These are phyloP conservation scores for Capreolus pygargus DNA, from an alignment of 2,113 vertebrate species.

Conservation along the genomic window DNA sequence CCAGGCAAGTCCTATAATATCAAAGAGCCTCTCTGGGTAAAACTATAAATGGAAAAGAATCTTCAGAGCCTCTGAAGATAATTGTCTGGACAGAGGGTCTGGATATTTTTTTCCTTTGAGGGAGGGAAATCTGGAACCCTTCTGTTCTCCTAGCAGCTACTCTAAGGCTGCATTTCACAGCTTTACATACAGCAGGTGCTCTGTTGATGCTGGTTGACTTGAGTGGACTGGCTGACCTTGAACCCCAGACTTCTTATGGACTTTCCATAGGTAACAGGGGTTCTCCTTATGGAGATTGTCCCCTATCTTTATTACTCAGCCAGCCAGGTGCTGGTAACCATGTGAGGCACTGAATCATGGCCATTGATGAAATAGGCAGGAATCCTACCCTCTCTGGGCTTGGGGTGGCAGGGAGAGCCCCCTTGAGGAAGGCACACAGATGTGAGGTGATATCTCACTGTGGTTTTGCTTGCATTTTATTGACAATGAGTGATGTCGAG, in stretches of 20 bases:
- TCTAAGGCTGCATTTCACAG: neutral
- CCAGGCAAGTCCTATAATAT: neutral
- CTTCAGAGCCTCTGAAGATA: neutral
- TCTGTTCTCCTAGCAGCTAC: neutral
- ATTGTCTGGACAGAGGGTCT: neutral
- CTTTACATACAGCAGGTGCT: neutral
- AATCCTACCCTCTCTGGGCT: no score
- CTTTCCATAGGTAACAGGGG: neutral
- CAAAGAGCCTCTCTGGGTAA: neutral
- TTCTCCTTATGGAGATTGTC: neutral
- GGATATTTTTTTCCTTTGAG: neutral
- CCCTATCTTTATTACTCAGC: no score
- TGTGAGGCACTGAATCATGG: neutral
- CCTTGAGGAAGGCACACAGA: neutral
- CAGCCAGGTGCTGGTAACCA: neutral
- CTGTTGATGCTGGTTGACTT: neutral
- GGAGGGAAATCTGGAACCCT: neutral
- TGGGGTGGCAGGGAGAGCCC: neutral
- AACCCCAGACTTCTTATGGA: neutral
- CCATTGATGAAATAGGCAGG: rapidly evolving
- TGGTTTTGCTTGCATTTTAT: neutral
- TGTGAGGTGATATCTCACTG: neutral
- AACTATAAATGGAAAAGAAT: neutral
- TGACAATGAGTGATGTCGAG: neutral
- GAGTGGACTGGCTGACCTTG: neutral